Evolutionary conservation across 2,797 vertebrate genomes (phyloP), one percentile per base, ranked within the genome.

Genomic region (Todus mexicanus): DNA sequence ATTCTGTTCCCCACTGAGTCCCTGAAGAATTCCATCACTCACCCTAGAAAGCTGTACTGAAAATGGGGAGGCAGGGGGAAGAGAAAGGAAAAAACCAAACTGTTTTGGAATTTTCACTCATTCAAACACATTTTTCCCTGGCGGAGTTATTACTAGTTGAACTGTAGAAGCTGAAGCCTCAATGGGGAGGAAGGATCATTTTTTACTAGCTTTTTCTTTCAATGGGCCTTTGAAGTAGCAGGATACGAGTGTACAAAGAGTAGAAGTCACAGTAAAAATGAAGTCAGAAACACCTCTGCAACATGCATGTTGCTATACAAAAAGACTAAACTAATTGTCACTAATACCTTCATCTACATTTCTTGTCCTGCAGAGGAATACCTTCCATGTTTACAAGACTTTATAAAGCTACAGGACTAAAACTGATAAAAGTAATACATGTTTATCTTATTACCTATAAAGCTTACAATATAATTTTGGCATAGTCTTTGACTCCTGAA

Each of bases 191-290:
- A 90, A 89, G 26, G 45, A 68, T 53, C 37, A 60, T 45, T 73
- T 91, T 69, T 83, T 91, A 69, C 57, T 27, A 72, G 56, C 69
- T 89, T 91, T 92, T 81, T 70, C 89, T 87, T 95, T 82, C 60
- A 51, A 4, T 16, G n/a, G 64, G 69, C 48, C 71, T 76, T 82
- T 12, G 1, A 87, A 93, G 56, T 8, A 87, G 60, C 60, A 93
- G 75, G 89, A 83, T 89, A 5, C 31, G 17, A 64, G 15, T 15
- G 29, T 5, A 92, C 29, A 83, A 90, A 91, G 29, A 66, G 23
- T n/a, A 78, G 74, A 71, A 69, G 25, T 33, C 31, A 78, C 7
- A 47, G 20, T n/a, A 71, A 54, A 33, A 89, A 76, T 59, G 31
- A 15, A 69, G 21, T 45, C 42, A 54, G 8, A 19, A 37, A 15